Conservation (phyloP, 2,888 invertebrate genomes). For the Tribolium freemani region DNA sequence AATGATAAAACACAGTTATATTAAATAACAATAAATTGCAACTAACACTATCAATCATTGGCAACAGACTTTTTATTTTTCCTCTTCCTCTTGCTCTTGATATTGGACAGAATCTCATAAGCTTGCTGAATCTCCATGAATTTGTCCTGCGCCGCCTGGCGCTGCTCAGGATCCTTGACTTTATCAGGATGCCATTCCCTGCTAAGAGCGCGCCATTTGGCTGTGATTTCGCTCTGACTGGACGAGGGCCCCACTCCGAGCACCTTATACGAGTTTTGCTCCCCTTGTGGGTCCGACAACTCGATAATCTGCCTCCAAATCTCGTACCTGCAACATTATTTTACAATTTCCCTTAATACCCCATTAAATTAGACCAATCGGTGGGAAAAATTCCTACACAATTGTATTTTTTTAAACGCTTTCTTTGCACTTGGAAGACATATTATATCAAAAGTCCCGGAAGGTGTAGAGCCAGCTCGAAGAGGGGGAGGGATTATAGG, state of each 20-base stretch:
- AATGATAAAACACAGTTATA: neutral
- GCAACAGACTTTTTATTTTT: constrained; percentile 78
- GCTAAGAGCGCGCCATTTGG: constrained; percentile 85
- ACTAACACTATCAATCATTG: constrained; percentile 44
- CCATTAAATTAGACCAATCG: too few relatives aligned
- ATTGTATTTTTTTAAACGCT: too few relatives aligned
- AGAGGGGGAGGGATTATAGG: too few relatives aligned
- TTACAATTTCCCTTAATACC: too few relatives aligned
- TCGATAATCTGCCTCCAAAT: constrained; percentile 90
- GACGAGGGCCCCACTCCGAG: constrained; percentile 84
- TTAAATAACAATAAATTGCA: constrained; percentile 6
- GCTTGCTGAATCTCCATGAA: constrained; percentile 96
- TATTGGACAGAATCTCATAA: constrained; percentile 89
- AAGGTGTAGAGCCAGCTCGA: too few relatives aligned
- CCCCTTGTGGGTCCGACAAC: constrained; percentile 90
- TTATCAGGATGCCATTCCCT: constrained; percentile 94
- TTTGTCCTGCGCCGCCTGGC: constrained; percentile 83
- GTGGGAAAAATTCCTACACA: too few relatives aligned
- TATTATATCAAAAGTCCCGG: too few relatives aligned
- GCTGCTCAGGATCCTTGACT: constrained; percentile 79
- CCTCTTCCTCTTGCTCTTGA: constrained; percentile 81
- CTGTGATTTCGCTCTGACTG: constrained; percentile 87
- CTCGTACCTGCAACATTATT: constrained; percentile 68
- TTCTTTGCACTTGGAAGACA: too few relatives aligned
- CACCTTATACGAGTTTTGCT: constrained; percentile 89